Percentiles rank a stretch among this genome's conserved stretches.
These are phyloP conservation scores for Lasioglossum albipes DNA, from an alignment of 1,140 invertebrate genomes.

Conservation along the genomic window DNA sequence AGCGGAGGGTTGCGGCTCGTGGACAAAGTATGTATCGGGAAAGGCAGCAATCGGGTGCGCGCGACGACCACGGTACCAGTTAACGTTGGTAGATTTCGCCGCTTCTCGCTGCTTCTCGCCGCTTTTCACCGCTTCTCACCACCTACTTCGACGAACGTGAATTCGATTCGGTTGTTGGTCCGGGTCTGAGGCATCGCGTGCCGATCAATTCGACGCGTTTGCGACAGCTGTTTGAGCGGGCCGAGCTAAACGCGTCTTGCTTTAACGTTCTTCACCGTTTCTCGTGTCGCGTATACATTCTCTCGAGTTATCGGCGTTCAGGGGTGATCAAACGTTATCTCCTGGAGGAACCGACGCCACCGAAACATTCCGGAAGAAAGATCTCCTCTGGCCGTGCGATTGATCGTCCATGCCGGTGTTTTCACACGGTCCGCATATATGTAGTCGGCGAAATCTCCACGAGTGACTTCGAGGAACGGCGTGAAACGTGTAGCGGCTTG, in stretches of 20 bases:
- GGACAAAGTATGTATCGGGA: conserved; percentile 49
- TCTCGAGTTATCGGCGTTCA: too few species aligned
- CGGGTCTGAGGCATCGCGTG: conserved; percentile 1
- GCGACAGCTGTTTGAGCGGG: not conserved
- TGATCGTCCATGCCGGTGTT: conserved; percentile 40
- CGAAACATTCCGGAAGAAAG: not conserved
- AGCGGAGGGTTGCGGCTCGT: conserved; percentile 31
- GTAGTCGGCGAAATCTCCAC: conserved; percentile 18
- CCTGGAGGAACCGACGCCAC: not conserved
- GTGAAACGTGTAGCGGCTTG: too few species aligned
- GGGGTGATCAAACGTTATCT: not conserved
- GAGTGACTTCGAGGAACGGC: conserved; percentile 7
- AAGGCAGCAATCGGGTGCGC: conserved; percentile 29
- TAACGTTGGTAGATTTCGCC: conserved; percentile 32
- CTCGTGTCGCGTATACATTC: too few species aligned
- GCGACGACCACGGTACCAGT: conserved; percentile 21
- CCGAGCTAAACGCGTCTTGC: not conserved
- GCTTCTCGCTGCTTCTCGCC: not conserved
- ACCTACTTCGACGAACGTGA: not conserved
- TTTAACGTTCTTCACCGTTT: not conserved
- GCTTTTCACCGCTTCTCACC: not conserved
- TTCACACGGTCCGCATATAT: not conserved
- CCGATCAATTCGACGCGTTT: conserved; percentile 1
- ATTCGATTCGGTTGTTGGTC: not conserved
- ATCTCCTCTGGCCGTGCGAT: not conserved